Evolutionary conservation across 2,797 vertebrate genomes (phyloP).

Genomic region (Chaenodraco wilsoni): DNA sequence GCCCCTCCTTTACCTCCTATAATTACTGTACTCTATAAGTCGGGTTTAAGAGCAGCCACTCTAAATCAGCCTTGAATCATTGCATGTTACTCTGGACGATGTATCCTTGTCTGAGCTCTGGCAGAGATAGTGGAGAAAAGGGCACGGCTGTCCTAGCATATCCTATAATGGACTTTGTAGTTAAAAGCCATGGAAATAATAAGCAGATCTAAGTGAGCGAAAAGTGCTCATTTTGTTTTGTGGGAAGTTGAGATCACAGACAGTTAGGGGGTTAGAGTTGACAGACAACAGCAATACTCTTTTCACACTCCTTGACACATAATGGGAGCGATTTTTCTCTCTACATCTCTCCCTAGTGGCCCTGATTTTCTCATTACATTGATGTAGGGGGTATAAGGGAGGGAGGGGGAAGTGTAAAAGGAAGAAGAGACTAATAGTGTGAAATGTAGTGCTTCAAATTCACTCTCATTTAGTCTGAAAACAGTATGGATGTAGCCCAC

Average conservation of each 20-base stretch:
- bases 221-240: slow-evolving; percentile 69
- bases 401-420: slow-evolving; percentile 31
- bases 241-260: slow-evolving; percentile 62
- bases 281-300: slow-evolving; percentile 76
- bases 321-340: slow-evolving; percentile 68
- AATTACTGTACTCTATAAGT: slow-evolving; percentile 74
- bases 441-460: slow-evolving; percentile 37
- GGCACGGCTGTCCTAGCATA: slow-evolving; percentile 79
- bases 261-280: slow-evolving; percentile 65
- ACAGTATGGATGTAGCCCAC: slow-evolving; percentile 37
- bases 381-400: slow-evolving; percentile 55
- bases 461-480: slow-evolving; percentile 47
- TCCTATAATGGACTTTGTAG: slow-evolving; percentile 81
- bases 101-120: slow-evolving; percentile 75
- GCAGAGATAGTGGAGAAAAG: slow-evolving; percentile 76
- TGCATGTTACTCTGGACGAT: slow-evolving; percentile 67
- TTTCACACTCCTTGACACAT: slow-evolving; percentile 76
- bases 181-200: slow-evolving; percentile 81
- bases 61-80: slow-evolving; percentile 71
- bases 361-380: slow-evolving; percentile 73
- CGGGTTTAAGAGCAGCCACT: slow-evolving; percentile 77
- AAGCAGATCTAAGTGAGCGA: slow-evolving; percentile 67
- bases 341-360: slow-evolving; percentile 66
- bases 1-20: slow-evolving; percentile 56
- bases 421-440: slow-evolving; percentile 45